Evolutionary conservation across 2,113 vertebrate species (phyloP), one percentile per base, ranked within the genome.

Genomic region (Ciconia stormi): DNA sequence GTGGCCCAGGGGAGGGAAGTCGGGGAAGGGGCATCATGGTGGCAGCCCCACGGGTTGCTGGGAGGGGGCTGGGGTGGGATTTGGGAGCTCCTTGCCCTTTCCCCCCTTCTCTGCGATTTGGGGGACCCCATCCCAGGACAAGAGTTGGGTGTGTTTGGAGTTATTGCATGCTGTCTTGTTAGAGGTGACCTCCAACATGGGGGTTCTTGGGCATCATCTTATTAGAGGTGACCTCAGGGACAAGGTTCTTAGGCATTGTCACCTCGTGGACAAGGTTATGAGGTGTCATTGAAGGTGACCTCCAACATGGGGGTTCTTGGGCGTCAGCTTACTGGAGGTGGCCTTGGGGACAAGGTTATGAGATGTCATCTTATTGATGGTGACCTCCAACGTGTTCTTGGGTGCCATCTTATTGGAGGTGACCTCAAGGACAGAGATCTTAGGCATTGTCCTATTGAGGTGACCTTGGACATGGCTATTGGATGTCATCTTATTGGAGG

Each of bases 201-300:
- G 1, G 1, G 42, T 42, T 56, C 40, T 52, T 1, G 6, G 46
- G 13, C 13, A 2, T 3, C 20, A 5, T 5, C 59, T 21, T 8
- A 7, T 7, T 6, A 30, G 16, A 25, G 46, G n/a, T 61, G 44
- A 23, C 52, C 34, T 32, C 8, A 11, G 11, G 27, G 18, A 9
- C 15, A 38, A 38, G 38, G 38, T 38, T 38, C 38, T 38, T 38
- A 38, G 38, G 38, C 38, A 38, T 38, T 38, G 38, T 38, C 38
- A 38, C 38, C 38, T 38, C 38, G 8, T 38, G 38, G 23, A 12
- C 23, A 16, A 6, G 46, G 67, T 50, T 36, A 18, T 27, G 22
- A 30, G 67, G 11, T 10, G 5, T 16, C 20, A 7, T 36, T 11
- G 22, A 14, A 29, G 13, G 38, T 66, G 29, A 32, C 29, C 29